Conservation (phyloP, 1,140 invertebrate species). For the Drosophila tristis region DNA sequence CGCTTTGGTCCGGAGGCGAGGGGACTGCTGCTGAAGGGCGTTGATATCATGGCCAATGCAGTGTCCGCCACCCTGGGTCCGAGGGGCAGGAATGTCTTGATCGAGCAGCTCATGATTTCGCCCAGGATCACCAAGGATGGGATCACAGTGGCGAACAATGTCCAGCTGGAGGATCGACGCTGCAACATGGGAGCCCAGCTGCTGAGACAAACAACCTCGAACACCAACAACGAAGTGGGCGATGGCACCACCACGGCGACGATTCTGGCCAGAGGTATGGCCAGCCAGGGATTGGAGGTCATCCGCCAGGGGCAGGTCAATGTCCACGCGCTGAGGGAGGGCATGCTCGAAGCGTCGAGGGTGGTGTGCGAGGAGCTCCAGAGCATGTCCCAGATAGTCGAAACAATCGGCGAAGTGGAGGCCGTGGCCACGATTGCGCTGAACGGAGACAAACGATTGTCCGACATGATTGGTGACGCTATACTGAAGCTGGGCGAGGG, state of each 20-base stretch:
- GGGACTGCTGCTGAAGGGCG: slow-evolving; percentile 95
- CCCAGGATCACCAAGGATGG: slow-evolving; percentile 99
- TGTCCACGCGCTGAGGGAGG: slow-evolving; percentile 94
- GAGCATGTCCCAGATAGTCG: slow-evolving; percentile 92
- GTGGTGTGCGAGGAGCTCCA: slow-evolving; percentile 91
- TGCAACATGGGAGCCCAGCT: slow-evolving; percentile 97
- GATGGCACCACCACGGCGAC: slow-evolving; percentile 98
- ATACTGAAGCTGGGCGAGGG: slow-evolving; percentile 93
- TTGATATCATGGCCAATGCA: slow-evolving; percentile 96
- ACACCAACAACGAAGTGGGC: slow-evolving; percentile 97
- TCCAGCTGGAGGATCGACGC: slow-evolving; percentile 95
- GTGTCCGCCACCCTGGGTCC: slow-evolving; percentile 98
- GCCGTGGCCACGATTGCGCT: slow-evolving; percentile 98
- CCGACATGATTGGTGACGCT: slow-evolving; percentile 95
- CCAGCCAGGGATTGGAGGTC: slow-evolving; percentile 92
- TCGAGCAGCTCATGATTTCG: slow-evolving; percentile 97
- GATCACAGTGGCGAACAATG: slow-evolving; percentile 97
- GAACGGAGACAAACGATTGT: slow-evolving; percentile 96
- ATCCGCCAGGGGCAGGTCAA: slow-evolving; percentile 89
- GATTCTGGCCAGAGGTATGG: slow-evolving; percentile 95
- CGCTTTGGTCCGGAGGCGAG: slow-evolving; percentile 96
- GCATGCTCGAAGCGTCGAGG: slow-evolving; percentile 96
- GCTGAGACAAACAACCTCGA: slow-evolving; percentile 97
- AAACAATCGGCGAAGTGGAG: slow-evolving; percentile 97
- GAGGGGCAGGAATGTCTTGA: slow-evolving; percentile 97